A percentile compares a stretch with the other conserved stretches of the same genome.
Evolutionary conservation across 1,140 invertebrate genomes (phyloP).

Genomic region (Mycetomoellerius zeteki): DNA sequence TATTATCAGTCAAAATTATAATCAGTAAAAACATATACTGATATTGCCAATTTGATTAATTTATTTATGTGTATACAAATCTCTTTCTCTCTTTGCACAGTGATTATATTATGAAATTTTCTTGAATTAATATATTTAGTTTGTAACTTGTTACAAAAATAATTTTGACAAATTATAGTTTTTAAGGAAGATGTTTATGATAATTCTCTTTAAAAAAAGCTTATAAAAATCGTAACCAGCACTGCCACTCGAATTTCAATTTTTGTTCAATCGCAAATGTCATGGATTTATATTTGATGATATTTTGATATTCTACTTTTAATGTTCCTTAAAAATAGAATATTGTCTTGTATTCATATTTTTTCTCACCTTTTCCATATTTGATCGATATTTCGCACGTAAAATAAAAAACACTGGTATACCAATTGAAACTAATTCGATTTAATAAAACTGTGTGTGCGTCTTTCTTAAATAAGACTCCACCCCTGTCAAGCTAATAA

Average conservation of each 20-base stretch:
- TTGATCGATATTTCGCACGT: slow-evolving; percentile 2
- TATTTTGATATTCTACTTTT: no score
- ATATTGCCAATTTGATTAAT: background rate
- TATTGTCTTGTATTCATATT: background rate
- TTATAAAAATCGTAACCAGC: background rate
- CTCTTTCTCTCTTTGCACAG: background rate
- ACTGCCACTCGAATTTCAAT: background rate
- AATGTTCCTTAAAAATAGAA: background rate
- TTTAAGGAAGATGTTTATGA: background rate
- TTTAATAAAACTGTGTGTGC: no score
- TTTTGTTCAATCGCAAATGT: background rate
- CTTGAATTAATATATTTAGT: background rate
- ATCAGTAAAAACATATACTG: background rate
- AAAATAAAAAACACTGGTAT: background rate
- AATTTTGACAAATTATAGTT: background rate
- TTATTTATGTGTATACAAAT: background rate
- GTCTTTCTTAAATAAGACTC: background rate
- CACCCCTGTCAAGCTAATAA: background rate
- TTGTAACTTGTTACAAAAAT: background rate
- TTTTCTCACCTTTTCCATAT: background rate
- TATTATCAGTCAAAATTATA: no score
- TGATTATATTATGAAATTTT: background rate
- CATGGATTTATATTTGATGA: background rate
- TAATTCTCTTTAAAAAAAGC: background rate
- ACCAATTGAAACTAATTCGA: background rate